These are phyloP conservation scores for Neogobius melanostomus DNA, from an alignment of 2,113 vertebrate genomes.

Conservation along the genomic window DNA sequence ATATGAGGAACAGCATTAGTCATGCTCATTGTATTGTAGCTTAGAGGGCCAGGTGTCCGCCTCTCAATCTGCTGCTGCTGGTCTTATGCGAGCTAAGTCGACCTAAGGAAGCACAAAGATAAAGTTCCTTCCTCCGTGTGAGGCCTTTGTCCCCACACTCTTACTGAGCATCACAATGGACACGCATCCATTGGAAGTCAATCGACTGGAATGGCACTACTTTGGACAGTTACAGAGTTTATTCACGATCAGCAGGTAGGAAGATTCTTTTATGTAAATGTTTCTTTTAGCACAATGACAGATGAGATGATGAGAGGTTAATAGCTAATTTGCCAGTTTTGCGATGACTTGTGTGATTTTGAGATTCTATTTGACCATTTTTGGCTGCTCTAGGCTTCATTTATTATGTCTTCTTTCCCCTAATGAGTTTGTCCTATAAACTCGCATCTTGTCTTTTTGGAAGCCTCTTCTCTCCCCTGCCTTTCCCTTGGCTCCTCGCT, in stretches of 20 bases:
- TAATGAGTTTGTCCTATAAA: neutral
- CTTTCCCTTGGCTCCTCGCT: neutral
- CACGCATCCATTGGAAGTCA: constrained; percentile 15
- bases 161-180: constrained; percentile 14
- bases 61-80: constrained; percentile 12
- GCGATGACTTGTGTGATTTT: too few species aligned
- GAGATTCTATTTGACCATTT: too few species aligned
- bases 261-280: neutral
- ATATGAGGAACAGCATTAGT: constrained; percentile 45
- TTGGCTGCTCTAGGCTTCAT: too few species aligned
- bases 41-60: constrained; percentile 64
- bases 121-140: constrained; percentile 28
- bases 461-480: constrained; percentile 3
- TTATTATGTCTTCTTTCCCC: neutral
- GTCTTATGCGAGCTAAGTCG: constrained; percentile 35
- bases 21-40: constrained; percentile 42
- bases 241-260: neutral
- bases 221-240: constrained; percentile 6
- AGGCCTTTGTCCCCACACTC: constrained; percentile 26
- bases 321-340: neutral
- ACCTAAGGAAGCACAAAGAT: constrained; percentile 41
- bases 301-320: neutral
- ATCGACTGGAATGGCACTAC: constrained; percentile 1
- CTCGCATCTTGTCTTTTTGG: constrained; percentile 20
- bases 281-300: neutral